phyloP scores from a whole-genome alignment of 1,140 invertebrate genomes.

The Lepidotrigona ventralis region DNA sequence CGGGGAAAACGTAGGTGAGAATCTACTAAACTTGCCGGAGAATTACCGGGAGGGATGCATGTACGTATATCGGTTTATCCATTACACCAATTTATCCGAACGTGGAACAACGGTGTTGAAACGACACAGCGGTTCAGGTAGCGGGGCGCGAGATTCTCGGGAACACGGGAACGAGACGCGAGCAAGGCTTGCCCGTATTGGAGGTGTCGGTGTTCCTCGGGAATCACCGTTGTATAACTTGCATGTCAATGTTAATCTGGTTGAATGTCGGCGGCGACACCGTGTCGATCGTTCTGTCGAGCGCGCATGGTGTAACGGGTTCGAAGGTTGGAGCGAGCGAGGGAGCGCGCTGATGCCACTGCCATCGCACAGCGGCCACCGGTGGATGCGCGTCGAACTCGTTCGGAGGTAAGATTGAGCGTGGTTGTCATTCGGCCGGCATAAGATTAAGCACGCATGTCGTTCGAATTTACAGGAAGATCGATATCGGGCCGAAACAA shows the following conservation, averaged over 20 bases:
- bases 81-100: constrained; percentile 50
- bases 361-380: not conserved
- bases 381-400: constrained; percentile 30
- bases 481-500: constrained; percentile 56
- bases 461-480: constrained; percentile 59
- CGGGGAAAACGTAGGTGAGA: not conserved
- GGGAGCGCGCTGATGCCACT: not conserved
- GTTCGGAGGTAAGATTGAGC: constrained; percentile 54
- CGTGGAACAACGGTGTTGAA: constrained; percentile 29
- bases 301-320: constrained; percentile 4
- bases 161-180: not conserved
- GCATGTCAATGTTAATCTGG: constrained; percentile 56
- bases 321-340: constrained; percentile 11
- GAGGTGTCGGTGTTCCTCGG: constrained; percentile 10
- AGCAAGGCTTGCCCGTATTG: constrained; percentile 11
- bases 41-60: constrained; percentile 1
- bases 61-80: constrained; percentile 47
- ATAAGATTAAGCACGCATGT: constrained; percentile 57
- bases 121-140: constrained; percentile 14
- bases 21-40: not conserved
- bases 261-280: constrained; percentile 29
- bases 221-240: constrained; percentile 34
- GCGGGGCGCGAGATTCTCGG: constrained; percentile 17
- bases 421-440: constrained; percentile 52
- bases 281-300: constrained; percentile 43